Base-by-base conservation (phyloP, 2,888 invertebrate genomes). In the Eupithecia insigniata region DNA sequence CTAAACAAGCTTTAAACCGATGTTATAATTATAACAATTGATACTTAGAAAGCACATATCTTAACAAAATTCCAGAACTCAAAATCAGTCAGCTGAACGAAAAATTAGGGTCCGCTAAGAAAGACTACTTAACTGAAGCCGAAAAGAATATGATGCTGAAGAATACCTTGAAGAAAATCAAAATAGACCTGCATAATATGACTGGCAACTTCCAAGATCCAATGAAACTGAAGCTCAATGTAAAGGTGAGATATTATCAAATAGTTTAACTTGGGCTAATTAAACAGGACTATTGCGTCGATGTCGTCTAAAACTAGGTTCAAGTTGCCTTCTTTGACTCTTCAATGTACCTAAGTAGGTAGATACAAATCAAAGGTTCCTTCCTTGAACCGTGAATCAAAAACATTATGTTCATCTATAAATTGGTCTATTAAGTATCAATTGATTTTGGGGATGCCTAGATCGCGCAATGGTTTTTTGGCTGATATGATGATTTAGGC, bases 181-280 rank as follows among this genome's bases (percentile, higher is more conserved):
- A 97, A 87, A 96, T 96, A 66, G 98, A 98, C 82, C 95, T 99
- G 67, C 97, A 97, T 82, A 95, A 97, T 76, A 96, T 97, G 84
- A 97, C 97, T 8, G 96, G 96, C 0, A 95, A 96, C 76, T 96
- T 98, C 61, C 97, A 97, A 85, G 96, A 98, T 80, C 96, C 97
- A 0, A 95, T 87, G 85, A 96, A 95, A 83, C 83, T 96, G 66
- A 95, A 95, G 81, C 88, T 91, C 66, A 93, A 92, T 70, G 94
- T 96, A 1, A 95, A 94, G 88, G 95, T 95, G n/a, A 46, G 46
- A 46, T 10, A 51, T 51, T n/a, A n/a, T n/a, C n/a, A n/a, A n/a
- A n/a, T n/a, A n/a, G n/a, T n/a, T n/a, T n/a, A n/a, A n/a, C n/a
- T n/a, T n/a, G n/a, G n/a, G n/a, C n/a, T n/a, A n/a, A n/a, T n/a